A percentile compares a stretch with the other conserved stretches of the same genome.
phyloP scores from a whole-genome alignment of 2,113 vertebrate species.

The Ginglymostoma cirratum region DNA sequence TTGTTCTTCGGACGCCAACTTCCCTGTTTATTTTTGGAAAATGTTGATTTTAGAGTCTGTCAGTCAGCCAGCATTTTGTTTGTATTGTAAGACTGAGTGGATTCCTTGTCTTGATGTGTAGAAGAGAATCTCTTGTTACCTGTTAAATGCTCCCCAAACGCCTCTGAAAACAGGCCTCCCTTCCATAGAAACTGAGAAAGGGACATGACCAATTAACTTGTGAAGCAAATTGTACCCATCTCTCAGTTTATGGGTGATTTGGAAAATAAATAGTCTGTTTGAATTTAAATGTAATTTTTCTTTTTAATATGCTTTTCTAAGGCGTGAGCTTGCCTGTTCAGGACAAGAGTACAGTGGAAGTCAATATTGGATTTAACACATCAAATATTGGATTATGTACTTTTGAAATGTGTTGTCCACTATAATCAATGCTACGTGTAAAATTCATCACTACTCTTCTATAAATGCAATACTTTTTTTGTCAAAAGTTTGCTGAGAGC shows the following conservation, averaged over 20 bases:
- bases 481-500: not conserved
- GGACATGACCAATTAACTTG: not conserved
- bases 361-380: not conserved
- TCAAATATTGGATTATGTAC: not conserved
- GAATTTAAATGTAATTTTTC: not conserved
- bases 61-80: not conserved
- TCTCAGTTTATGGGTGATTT: not conserved
- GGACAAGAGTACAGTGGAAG: not conserved
- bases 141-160: not conserved
- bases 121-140: too few species aligned
- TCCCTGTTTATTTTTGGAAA: not conserved
- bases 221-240: not conserved
- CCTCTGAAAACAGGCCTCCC: not conserved
- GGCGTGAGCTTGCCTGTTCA: not conserved
- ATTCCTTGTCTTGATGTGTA: not conserved
- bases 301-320: not conserved
- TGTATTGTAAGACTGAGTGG: not conserved
- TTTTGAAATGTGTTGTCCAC: not conserved
- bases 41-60: constrained; percentile 18
- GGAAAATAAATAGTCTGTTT: not conserved
- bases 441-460: not conserved
- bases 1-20: not conserved
- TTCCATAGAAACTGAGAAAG: not conserved
- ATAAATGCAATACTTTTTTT: not conserved
- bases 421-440: not conserved